Evolutionary conservation across 2,113 vertebrate species (phyloP), one percentile per base, ranked within the genome.

Genomic region (Climacteris rufus): DNA sequence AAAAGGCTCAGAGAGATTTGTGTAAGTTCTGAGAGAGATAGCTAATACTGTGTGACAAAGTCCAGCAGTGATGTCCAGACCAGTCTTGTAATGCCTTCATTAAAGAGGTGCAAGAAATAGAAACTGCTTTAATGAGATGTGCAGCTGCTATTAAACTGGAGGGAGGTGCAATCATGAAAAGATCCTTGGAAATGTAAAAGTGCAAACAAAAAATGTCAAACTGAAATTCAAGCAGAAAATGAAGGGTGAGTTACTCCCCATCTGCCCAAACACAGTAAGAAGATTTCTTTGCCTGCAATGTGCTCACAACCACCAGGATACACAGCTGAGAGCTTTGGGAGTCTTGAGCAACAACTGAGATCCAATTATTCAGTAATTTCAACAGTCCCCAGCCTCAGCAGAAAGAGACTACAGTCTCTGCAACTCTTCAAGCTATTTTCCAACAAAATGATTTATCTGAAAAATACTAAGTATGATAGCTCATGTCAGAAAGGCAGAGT

Each of bases 91-190:
- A 31, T 16, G 10, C 54, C 17, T 59, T 57, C 56, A 45, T 27
- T 65, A 91, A 76, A 42, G 50, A 85, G 40, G 50, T 60, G 45
- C 24, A 80, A 85, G 56, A 87, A 74, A 65, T 37, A 93, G 61
- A 84, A 96, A 85, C 71, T 45, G 21, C 22, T 69, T 82, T 76
- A 69, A 83, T 80, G 82, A 85, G 45, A 72, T 42, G 20, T 65
- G 53, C n/a, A 64, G 59, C 2, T 3, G 53, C 49, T 85, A 49
- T 74, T 87, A 72, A 87, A 63, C 14, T 60, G 44, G n/a, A 87
- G 16, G 42, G 37, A 64, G 17, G 6, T 50, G 12, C 23, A 72
- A 61, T 23, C 23, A 79, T 40, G 33, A 45, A 68, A 87, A 87
- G 9, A 50, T 53, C 13, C 7, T n/a, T 54, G 56, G 42, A 91